Base-by-base conservation (phyloP, 2,113 vertebrate genomes). In the Parotia lawesii region DNA sequence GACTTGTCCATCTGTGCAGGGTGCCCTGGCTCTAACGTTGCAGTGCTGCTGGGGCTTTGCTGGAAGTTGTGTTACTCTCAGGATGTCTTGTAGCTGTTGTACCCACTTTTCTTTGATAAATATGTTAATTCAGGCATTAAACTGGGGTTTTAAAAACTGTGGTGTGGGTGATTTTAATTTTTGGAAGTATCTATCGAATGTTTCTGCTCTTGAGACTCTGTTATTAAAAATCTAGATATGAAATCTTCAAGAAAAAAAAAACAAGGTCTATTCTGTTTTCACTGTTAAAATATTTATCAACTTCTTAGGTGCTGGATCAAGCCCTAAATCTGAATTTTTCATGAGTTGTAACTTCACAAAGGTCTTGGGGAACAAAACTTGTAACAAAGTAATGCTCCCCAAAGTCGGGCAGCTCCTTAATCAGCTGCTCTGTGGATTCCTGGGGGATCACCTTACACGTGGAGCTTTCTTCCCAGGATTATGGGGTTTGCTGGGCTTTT, bases 1-100 rank as follows among this genome's bases (percentile, higher is more conserved):
- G 57, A 58, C 95, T 77, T 90, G 90, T 97, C 91, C 94, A 93
- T 96, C 93, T 96, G 95, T 89, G 94, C 85, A 2, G 78, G 76
- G 83, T 60, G 24, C 53, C 66, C 79, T 21, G 44, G 85, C 96
- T 87, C 5, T 56, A 74, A 67, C 66, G 12, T n/a, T 50, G 76
- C 76, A 48, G n/a, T 2, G 65, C 86, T 96, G 18, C 76, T 21
- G 28, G 61, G 82, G 35, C 51, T 60, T 22, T 54, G 54, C 47
- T 79, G 67, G 3, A 33, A 24, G 27, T n/a, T 66, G 27, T 33
- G 37, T n/a, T 37, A 1, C 86, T 47, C 38, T 58, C 24, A n/a
- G 45, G 12, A 58, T 38, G 4, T 29, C 77, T 45, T 7, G 28
- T 2, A 58, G 33, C 60, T 74, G 4, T n/a, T n/a, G 24, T 3